Conservation (phyloP, 2,888 invertebrate genomes). For the Petrolisthes manimaculis region DNA sequence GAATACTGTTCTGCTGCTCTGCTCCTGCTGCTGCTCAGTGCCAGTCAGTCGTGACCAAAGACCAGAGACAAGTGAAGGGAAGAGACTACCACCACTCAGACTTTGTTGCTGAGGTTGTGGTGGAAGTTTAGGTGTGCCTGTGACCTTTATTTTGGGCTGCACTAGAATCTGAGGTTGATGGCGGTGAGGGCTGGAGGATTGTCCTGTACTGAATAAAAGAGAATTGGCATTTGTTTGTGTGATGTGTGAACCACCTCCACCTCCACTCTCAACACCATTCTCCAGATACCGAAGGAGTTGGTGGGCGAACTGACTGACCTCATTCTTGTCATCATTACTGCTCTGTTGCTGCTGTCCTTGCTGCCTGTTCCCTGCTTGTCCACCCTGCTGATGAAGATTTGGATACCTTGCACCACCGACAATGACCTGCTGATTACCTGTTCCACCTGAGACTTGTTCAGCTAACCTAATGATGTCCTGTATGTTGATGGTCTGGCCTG, state of each 20-base stretch:
- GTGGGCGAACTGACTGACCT: neutral
- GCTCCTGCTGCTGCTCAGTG: neutral
- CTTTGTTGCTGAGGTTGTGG: constrained; percentile 10
- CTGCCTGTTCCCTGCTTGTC: too few species aligned
- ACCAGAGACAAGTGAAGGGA: constrained; percentile 13
- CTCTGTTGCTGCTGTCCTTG: neutral
- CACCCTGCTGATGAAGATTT: neutral
- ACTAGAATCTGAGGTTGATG: constrained; percentile 2
- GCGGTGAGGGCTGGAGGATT: neutral
- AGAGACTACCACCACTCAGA: too few species aligned
- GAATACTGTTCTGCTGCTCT: neutral
- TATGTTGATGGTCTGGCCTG: constrained; percentile 20
- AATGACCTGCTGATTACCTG: neutral
- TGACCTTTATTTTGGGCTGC: neutral
- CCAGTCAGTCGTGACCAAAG: constrained; percentile 42
- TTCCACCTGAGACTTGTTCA: constrained; percentile 12
- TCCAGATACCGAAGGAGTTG: neutral
- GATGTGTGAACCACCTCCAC: too few species aligned
- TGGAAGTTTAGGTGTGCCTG: constrained; percentile 8
- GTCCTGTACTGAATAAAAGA: neutral
- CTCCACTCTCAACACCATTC: neutral
- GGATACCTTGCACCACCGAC: neutral
- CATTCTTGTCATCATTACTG: neutral
- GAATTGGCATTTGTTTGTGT: too few species aligned
- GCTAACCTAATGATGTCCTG: constrained; percentile 40